Percentiles rank a stretch among this genome's conserved stretches.
Conservation (phyloP, 2,888 invertebrate species). For the Xanthorhoe spadicearia region DNA sequence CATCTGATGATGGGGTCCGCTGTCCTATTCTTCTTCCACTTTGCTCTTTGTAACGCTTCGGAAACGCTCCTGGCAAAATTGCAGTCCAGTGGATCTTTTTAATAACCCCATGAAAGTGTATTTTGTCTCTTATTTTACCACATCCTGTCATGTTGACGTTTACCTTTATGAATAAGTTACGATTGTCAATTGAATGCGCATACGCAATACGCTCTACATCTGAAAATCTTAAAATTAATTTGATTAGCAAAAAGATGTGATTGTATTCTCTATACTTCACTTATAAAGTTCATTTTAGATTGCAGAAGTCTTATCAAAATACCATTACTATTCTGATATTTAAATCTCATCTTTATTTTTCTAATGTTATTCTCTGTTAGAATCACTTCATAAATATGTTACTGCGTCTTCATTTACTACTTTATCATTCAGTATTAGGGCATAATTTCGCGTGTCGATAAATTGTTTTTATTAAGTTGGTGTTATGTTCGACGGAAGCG, state of each 20-base stretch:
- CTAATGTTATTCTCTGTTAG: slow-evolving; percentile 62
- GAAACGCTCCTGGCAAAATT: too few species aligned
- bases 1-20: too few species aligned
- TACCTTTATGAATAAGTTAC: neutral
- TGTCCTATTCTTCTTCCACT: too few species aligned
- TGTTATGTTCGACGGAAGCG: slow-evolving; percentile 61
- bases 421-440: slow-evolving; percentile 21
- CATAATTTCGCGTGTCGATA: slow-evolving; percentile 34
- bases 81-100: too few species aligned
- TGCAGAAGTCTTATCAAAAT: slow-evolving; percentile 22
- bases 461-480: slow-evolving; percentile 56
- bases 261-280: neutral
- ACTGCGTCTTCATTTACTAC: slow-evolving; percentile 24
- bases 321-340: slow-evolving; percentile 61
- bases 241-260: neutral
- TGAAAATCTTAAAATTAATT: slow-evolving; percentile 34
- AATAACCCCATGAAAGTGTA: too few species aligned
- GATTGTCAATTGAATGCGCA: slow-evolving; percentile 20
- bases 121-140: too few species aligned
- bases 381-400: slow-evolving; percentile 55
- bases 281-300: slow-evolving; percentile 3
- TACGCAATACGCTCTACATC: slow-evolving; percentile 25
- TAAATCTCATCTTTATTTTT: slow-evolving; percentile 63
- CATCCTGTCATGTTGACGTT: neutral
- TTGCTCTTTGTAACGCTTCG: too few species aligned